Base-by-base conservation (phyloP, 1,140 invertebrate species). In the Coptotermes formosanus region DNA sequence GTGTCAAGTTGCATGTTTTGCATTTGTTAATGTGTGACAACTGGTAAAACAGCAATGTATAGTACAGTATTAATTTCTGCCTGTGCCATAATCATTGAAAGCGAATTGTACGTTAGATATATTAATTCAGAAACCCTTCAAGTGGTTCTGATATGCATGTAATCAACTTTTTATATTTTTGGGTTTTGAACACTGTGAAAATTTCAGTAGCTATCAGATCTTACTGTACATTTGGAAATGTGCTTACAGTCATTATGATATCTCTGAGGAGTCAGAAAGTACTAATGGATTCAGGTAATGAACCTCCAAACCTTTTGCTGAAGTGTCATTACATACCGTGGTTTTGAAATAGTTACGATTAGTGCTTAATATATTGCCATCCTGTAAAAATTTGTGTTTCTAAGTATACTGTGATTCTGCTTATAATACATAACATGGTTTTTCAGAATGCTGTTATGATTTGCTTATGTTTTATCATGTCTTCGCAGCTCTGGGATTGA, bases 401-500 rank as follows among this genome's bases (percentile, higher is more conserved):
- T 6, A n/a, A 75, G 8, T 75, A 75, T 9, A 75, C 30, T 75
- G 25, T 30, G n/a, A 75, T n/a, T 75, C 14, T 75, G 64, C 3
- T 9, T 8, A 2, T 75, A 75, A 59, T 59, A 59, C 2, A 14
- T 55, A 75, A 30, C 30, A 75, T 0, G 30, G 14, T 75, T 30
- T n/a, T 75, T 25, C 64, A 11, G n/a, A 75, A 75, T 75, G 16
- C n/a, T 75, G 9, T 30, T 30, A 14, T 75, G 64, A n/a, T 75
- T 75, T 30, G 64, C 64, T n/a, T 30, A 75, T 30, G n/a, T 75
- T 25, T 75, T 75, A 16, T 82, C 30, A 32, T 90, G 90, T 92
- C 91, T 92, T 93, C 89, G 90, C 91, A 98, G 97, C 92, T 98
- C 97, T 90, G 97, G 97, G 85, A 98, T 98, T 90, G 97, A 98